A percentile compares a stretch with the other conserved stretches of the same genome.
Evolutionary conservation across 1,140 invertebrate genomes (phyloP).

Genomic region (Drosophila tristis): DNA sequence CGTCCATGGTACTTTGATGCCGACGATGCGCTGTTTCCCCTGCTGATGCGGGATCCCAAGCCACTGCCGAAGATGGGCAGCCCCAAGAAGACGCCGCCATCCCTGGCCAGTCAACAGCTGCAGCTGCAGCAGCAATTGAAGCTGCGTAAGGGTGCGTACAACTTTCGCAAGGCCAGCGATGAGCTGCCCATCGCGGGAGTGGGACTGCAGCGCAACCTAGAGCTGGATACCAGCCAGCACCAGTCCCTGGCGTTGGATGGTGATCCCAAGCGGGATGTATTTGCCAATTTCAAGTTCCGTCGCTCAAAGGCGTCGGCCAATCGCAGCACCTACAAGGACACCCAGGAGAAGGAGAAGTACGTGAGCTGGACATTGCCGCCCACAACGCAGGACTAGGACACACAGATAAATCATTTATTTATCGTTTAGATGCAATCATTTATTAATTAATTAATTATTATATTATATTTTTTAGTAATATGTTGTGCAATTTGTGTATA

Average conservation of each 20-base stretch:
- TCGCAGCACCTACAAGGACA: slow-evolving; percentile 60
- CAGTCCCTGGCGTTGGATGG: slow-evolving; percentile 38
- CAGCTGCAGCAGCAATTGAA: slow-evolving; percentile 52
- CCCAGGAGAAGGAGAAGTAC: slow-evolving; percentile 71
- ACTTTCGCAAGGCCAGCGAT: slow-evolving; percentile 64
- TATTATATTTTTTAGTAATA: slow-evolving; percentile 7
- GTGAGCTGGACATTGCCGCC: slow-evolving; percentile 75
- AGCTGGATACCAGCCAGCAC: slow-evolving; percentile 30
- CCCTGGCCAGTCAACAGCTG: slow-evolving; percentile 28
- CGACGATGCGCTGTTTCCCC: slow-evolving; percentile 73
- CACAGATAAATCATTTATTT: slow-evolving; percentile 4
- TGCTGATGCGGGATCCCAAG: slow-evolving; percentile 76
- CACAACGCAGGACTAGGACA: slow-evolving; percentile 42
- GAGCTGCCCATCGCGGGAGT: slow-evolving; percentile 50
- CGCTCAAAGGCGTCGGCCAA: slow-evolving; percentile 63
- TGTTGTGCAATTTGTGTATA: slow-evolving; percentile 67
- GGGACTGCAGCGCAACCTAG: slow-evolving; percentile 69
- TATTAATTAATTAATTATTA: slow-evolving; percentile 51
- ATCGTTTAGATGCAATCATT: slow-evolving; percentile 36
- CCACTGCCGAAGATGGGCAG: slow-evolving; percentile 66
- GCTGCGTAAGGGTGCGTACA: slow-evolving; percentile 73
- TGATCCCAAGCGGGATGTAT: slow-evolving; percentile 63
- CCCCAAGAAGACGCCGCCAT: slow-evolving; percentile 58
- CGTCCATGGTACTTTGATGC: slow-evolving; percentile 82
- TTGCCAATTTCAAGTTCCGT: slow-evolving; percentile 80